These are phyloP conservation scores for Helicoverpa armigera DNA, from an alignment of 1,140 invertebrate genomes.

Conservation along the genomic window DNA sequence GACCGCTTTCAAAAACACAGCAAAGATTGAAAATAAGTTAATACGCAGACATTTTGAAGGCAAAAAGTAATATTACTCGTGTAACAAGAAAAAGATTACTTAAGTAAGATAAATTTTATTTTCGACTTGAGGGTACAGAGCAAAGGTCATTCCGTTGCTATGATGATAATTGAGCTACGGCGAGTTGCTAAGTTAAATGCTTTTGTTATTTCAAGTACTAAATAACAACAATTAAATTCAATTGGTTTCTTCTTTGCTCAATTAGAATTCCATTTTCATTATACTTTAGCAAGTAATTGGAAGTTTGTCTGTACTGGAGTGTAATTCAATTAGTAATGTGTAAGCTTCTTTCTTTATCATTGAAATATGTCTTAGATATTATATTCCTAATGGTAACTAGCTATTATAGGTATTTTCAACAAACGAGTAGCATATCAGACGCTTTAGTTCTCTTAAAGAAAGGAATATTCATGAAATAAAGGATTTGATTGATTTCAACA, in stretches of 20 bases:
- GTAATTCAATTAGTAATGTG: background rate
- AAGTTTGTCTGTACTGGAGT: background rate
- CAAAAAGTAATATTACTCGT: constrained; percentile 27
- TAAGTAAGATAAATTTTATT: constrained; percentile 41
- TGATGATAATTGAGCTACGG: constrained; percentile 34
- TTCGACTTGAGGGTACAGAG: constrained; percentile 14
- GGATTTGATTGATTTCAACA: background rate
- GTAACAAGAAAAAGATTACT: constrained; percentile 40
- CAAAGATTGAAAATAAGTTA: constrained; percentile 8
- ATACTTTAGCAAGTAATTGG: constrained; percentile 15
- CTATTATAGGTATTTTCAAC: too few relatives aligned
- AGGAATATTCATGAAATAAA: too few relatives aligned
- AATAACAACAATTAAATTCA: constrained; percentile 47
- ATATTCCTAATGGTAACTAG: too few relatives aligned
- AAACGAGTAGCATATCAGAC: too few relatives aligned
- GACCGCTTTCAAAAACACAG: constrained; percentile 16
- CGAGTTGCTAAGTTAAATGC: constrained; percentile 39
- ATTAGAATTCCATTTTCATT: constrained; percentile 36
- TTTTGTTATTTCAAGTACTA: constrained; percentile 36
- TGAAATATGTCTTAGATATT: too few relatives aligned
- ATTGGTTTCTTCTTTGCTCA: constrained; percentile 30
- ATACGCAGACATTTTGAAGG: constrained; percentile 7
- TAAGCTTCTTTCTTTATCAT: too few relatives aligned
- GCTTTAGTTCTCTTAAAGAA: too few relatives aligned
- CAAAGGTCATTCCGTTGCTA: constrained; percentile 37